Percentiles rank a stretch among this genome's conserved stretches.
phyloP scores from a whole-genome alignment of 2,113 vertebrate species.

The Psephotus haematonotus region DNA sequence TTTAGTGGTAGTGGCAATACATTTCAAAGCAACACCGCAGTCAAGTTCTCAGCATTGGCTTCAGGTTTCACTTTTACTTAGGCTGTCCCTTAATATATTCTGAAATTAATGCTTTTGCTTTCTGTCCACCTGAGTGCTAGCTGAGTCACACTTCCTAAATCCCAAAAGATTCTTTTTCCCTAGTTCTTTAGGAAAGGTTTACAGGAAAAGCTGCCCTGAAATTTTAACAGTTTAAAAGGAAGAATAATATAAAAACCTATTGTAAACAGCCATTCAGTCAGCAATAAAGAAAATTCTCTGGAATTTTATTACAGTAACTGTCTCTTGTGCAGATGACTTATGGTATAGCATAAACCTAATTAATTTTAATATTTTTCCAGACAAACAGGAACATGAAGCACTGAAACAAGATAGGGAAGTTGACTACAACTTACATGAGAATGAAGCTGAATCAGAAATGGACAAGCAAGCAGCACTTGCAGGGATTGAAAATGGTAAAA shows the following conservation, averaged over 20 bases:
- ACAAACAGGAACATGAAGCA: slow-evolving; percentile 46
- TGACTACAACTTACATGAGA: slow-evolving; percentile 87
- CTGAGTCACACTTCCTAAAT: neutral
- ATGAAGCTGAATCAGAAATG: slow-evolving; percentile 89
- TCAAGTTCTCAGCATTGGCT: neutral
- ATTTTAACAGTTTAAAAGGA: neutral
- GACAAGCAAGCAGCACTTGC: slow-evolving; percentile 89
- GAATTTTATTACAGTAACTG: neutral
- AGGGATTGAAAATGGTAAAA: slow-evolving; percentile 71
- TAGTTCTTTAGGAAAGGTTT: neutral
- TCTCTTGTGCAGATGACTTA: neutral
- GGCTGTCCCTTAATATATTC: neutral
- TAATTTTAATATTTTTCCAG: slow-evolving; percentile 10
- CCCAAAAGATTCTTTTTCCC: neutral
- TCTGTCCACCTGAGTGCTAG: neutral
- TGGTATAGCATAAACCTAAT: neutral
- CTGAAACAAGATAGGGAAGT: slow-evolving; percentile 70
- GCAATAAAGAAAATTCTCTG: neutral
- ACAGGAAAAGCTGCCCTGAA: neutral
- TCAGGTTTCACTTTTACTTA: neutral
- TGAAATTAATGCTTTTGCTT: neutral
- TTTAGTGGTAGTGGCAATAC: neutral
- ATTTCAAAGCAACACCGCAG: neutral
- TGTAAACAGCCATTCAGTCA: neutral
- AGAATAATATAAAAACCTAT: neutral